Conservation (phyloP, 2,113 vertebrate species). For the Phoxinus phoxinus region DNA sequence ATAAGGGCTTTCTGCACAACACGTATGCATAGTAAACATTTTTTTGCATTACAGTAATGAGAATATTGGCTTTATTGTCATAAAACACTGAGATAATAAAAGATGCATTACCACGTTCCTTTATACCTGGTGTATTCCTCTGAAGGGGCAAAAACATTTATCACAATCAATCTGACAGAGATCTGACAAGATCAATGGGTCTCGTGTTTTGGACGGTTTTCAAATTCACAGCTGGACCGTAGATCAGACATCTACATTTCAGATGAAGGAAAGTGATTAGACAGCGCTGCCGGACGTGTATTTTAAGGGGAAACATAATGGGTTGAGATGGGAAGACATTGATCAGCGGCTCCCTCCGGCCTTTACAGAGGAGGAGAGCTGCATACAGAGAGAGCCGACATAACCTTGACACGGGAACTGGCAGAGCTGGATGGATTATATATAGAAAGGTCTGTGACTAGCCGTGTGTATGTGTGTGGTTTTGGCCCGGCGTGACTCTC, state of each 20-base stretch:
- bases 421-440: constrained; percentile 34
- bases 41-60: background rate
- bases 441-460: constrained; percentile 26
- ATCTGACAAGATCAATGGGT: constrained; percentile 29
- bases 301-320: constrained; percentile 37
- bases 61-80: background rate
- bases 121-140: background rate
- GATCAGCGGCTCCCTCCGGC: constrained; percentile 29
- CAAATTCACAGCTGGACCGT: constrained; percentile 14
- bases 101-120: background rate
- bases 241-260: background rate
- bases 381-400: constrained; percentile 26
- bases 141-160: background rate
- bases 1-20: no score
- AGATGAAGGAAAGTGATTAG: constrained; percentile 35
- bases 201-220: constrained; percentile 30
- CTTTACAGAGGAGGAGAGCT: constrained; percentile 10
- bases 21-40: no score
- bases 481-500: constrained; percentile 27
- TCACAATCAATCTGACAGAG: constrained; percentile 9
- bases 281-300: constrained; percentile 12
- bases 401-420: constrained; percentile 34
- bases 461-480: constrained; percentile 29
- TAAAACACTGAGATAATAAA: background rate
- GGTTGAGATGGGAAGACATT: constrained; percentile 37